phyloP scores from a whole-genome alignment of 2,113 vertebrate genomes.

The Rostratula benghalensis region DNA sequence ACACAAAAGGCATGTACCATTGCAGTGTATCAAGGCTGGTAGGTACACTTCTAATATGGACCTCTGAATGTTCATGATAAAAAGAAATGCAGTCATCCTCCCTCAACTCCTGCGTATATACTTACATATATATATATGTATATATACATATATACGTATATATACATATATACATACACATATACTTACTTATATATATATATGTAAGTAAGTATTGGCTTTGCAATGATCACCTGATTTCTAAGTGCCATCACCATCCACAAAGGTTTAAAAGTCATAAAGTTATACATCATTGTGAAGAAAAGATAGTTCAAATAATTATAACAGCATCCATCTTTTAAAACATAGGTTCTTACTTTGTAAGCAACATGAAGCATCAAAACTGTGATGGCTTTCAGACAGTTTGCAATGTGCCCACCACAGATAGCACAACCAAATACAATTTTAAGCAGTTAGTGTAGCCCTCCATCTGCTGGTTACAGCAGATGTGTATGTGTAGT shows the following conservation, averaged over 20 bases:
- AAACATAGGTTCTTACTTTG: neutral
- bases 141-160: too few species aligned
- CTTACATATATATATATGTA: neutral
- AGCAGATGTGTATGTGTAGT: too few species aligned
- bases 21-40: fast-evolving
- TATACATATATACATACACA: fast-evolving
- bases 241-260: neutral
- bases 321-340: neutral
- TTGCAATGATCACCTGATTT: neutral
- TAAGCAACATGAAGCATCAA: fast-evolving
- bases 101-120: fast-evolving
- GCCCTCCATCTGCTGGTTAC: neutral
- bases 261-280: neutral
- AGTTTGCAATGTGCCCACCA: fast-evolving
- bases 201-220: neutral
- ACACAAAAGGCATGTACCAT: neutral
- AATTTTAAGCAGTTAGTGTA: neutral
- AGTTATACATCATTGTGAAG: neutral
- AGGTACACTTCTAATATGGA: neutral
- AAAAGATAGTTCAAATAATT: neutral
- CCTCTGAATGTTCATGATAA: neutral
- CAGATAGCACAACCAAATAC: fast-evolving
- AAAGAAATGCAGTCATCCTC: neutral
- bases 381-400: fast-evolving
- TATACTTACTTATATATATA: too few species aligned